Evolutionary conservation across 2,797 vertebrate species (phyloP), one percentile per base, ranked within the genome.

Genomic region (Linurgus olivaceus): DNA sequence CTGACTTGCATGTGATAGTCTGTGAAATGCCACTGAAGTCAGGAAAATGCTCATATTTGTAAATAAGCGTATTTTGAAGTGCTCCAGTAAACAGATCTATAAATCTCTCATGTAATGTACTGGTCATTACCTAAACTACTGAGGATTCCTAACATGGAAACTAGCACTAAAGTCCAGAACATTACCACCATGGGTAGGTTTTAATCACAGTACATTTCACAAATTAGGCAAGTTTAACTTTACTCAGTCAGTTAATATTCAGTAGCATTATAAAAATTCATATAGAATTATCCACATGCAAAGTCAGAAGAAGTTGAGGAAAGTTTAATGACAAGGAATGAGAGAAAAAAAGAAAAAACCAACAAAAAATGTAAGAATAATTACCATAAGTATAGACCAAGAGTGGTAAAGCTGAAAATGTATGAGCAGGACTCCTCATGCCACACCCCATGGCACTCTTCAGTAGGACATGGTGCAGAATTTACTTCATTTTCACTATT

Each of bases 151-250:
- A 87, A 72, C 38, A 89, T 45, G 76, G 42, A 93, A 77, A 86
- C n/a, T 72, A 70, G 82, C 51, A 75, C 16, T 82, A 35, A 96
- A 85, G 40, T 82, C 74, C 72, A 93, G 70, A 94, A 87, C 18
- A 37, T 80, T 33, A 54, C 17, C 11, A 38, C 13, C 17, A 37
- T 4, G 6, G 23, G 40, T 6, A 65, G 10, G 10, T 55, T 87
- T 70, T 52, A 82, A 74, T 65, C 17, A 40, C 4, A n/a, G 37
- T 23, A 23, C n/a, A 33, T 61, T 73, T 93, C 57, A 79, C 19
- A 48, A 65, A 40, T 47, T 7, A 74, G 15, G 12, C 9, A 58
- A 77, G 44, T 33, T 31, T 47, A 67, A 48, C 29, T 89, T 67
- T 29, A 48, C 33, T 82, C 15, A 9, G 63, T 20, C 63, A 52